phyloP scores from a whole-genome alignment of 2,888 invertebrate genomes.

The Notodonta ziczac region DNA sequence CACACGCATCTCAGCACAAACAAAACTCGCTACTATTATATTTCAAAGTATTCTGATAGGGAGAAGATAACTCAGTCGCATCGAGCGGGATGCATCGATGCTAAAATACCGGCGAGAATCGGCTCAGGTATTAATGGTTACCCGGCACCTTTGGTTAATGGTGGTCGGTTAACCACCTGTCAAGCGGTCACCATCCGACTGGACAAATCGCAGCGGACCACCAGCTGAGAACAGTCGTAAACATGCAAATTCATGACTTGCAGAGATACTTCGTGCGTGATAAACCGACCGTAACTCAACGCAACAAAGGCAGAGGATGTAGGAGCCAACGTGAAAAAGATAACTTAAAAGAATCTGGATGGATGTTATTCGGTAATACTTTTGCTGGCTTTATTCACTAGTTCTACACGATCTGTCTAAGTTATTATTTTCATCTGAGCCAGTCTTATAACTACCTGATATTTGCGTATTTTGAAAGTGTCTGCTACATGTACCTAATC shows the following conservation, averaged over 20 bases:
- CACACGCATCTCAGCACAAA: constrained; percentile 44
- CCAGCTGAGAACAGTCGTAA: constrained; percentile 73
- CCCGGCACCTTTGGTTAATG: constrained; percentile 65
- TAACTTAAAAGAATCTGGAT: constrained; percentile 11
- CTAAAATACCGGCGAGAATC: constrained; percentile 63
- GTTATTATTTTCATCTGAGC: too few relatives aligned
- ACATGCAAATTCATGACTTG: constrained; percentile 75
- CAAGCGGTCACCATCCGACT: constrained; percentile 66
- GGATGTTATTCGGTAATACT: too few relatives aligned
- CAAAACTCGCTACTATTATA: constrained; percentile 61
- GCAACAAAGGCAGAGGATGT: constrained; percentile 29
- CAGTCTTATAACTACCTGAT: not conserved
- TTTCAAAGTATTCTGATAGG: constrained; percentile 62
- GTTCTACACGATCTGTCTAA: too few relatives aligned
- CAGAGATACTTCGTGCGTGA: constrained; percentile 55
- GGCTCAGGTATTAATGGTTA: constrained; percentile 48
- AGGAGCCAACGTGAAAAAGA: constrained; percentile 23
- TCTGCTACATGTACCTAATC: too few relatives aligned
- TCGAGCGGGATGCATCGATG: constrained; percentile 62
- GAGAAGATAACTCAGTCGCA: constrained; percentile 63
- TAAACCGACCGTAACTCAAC: constrained; percentile 44
- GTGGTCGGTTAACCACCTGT: constrained; percentile 71
- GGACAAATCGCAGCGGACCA: constrained; percentile 76
- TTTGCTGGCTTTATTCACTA: too few relatives aligned
- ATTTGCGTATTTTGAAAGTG: not conserved